Base-by-base conservation (phyloP, 1,140 invertebrate species). In the Eriosoma lanigerum region DNA sequence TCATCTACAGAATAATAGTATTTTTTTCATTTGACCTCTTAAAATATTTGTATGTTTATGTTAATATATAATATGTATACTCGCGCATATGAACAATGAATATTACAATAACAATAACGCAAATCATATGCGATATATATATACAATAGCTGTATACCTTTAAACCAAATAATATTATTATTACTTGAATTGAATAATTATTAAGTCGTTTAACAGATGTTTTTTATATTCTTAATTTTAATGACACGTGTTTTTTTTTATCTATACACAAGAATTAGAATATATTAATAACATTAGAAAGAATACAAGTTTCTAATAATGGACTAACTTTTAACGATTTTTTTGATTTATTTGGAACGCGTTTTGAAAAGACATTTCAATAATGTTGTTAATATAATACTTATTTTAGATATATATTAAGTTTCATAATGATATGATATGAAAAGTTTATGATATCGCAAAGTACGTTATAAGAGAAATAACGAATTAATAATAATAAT, bases 191-290 rank as follows among this genome's bases (percentile, higher is more conserved):
- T 21, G 62, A 64, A 64, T 64, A 64, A 44, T 68, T 21, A 68
- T 68, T 46, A 68, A 46, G 12, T 17, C 4, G 13, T 66, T 46
- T 68, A n/a, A 46, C 64, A 68, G 64, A 46, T 68, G 64, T 68
- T 64, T 44, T 64, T 38, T 64, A n/a, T 38, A 24, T 46, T 46
- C 46, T 32, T 46, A 46, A 68, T 21, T 24, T 17, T 46, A 68
- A 24, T 13, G 38, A 46, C 64, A 68, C 21, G 64, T 68, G 64
- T 68, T 68, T 46, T 64, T 24, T 13, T 38, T 8, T 38, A 38
- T 38, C n/a, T 21, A 4, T 46, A 46, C 26, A 62, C 8, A 64
- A 38, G 1, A 64, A 64, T 38, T 38, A 64, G n/a, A 64, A 38
- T 10, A 21, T 21, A 21, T 56, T 56, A 56, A 21, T 8, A 21